phyloP scores from a whole-genome alignment of 2,797 vertebrate genomes.

The Oreochromis grahami region DNA sequence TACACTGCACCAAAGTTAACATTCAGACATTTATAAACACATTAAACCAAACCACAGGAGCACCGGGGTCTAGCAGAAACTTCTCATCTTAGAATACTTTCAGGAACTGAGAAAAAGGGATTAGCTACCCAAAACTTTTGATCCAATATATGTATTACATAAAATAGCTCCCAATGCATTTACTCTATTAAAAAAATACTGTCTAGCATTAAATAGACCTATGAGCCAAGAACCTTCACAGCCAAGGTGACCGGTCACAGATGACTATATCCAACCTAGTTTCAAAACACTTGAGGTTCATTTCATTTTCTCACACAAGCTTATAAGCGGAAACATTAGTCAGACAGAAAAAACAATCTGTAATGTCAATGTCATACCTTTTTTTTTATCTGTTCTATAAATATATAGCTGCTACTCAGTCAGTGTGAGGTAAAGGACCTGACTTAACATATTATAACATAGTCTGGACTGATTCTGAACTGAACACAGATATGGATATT shows the following conservation, averaged over 20 bases:
- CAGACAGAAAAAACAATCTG: not conserved
- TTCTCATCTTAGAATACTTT: not conserved
- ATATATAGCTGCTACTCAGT: not conserved
- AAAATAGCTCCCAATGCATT: not conserved
- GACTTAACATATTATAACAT: not conserved
- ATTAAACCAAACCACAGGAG: not conserved
- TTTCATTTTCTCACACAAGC: not conserved
- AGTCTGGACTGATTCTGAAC: not conserved
- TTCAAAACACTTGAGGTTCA: not conserved
- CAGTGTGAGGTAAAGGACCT: not conserved
- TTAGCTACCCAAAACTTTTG: not conserved
- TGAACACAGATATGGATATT: not conserved
- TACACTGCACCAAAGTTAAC: constrained; percentile 6
- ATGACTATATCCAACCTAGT: not conserved
- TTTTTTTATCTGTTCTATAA: not conserved
- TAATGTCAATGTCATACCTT: not conserved
- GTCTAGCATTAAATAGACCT: not conserved
- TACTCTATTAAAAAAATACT: not conserved
- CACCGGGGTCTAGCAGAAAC: not conserved
- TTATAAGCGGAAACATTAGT: not conserved
- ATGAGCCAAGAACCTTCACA: not conserved
- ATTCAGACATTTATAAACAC: constrained; percentile 2
- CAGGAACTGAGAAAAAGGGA: not conserved
- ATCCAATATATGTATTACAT: not conserved
- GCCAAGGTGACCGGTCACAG: not conserved